These are phyloP conservation scores for Cassiopea andromeda DNA, from an alignment of 30 jellyfish, hydroid and myxozoan species.

Conservation along the genomic window DNA sequence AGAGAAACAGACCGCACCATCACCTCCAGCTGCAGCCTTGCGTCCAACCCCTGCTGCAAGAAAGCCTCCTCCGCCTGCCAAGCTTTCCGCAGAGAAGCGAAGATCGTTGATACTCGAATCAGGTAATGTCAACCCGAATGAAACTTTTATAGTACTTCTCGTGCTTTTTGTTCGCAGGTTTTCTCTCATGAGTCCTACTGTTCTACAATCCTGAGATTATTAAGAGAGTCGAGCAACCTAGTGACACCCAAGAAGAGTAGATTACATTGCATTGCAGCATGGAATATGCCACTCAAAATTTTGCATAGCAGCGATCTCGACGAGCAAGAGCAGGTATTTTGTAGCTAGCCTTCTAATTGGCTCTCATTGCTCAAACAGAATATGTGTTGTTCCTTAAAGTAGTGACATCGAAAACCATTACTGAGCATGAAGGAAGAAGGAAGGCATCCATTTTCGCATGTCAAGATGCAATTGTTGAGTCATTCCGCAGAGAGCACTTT, in stretches of 20 bases:
- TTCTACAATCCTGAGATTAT: background rate
- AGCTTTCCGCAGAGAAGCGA: conserved; percentile 58
- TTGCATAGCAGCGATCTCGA: no score
- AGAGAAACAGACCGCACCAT: conserved; percentile 17
- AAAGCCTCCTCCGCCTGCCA: conserved; percentile 77
- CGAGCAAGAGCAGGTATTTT: no score
- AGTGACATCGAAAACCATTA: no score
- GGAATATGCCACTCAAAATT: background rate
- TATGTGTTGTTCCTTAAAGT: no score
- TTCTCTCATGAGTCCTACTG: background rate
- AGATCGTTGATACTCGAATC: conserved; percentile 55
- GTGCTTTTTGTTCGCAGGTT: background rate
- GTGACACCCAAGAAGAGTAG: background rate
- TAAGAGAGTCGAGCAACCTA: background rate
- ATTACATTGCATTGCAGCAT: background rate
- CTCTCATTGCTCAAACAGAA: no score
- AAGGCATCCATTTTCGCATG: no score
- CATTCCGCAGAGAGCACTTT: no score
- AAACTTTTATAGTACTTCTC: background rate
- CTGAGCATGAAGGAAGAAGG: no score
- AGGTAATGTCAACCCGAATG: conserved; percentile 4
- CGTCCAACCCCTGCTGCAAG: conserved; percentile 39
- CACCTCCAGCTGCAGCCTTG: conserved; percentile 41
- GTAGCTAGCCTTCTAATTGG: no score
- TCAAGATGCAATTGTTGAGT: no score